Conservation (phyloP, 2,113 vertebrate species). For the Saccopteryx leptura region DNA sequence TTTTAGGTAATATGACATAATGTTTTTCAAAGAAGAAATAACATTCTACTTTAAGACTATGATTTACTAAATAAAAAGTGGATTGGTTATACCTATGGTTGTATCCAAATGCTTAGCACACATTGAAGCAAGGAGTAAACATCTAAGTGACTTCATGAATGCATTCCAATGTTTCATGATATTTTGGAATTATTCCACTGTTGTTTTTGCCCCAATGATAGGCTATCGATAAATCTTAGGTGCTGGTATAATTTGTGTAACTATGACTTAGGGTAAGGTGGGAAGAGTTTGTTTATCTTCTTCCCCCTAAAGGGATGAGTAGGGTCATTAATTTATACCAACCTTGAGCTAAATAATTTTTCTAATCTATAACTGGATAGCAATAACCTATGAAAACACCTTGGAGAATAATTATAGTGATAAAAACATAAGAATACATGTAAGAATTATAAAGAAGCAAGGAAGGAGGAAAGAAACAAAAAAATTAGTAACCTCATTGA, state of each 20-base stretch:
- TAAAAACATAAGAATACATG: background rate
- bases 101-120: background rate
- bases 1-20: slow-evolving; percentile 33
- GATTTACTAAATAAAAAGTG: slow-evolving; percentile 32
- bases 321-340: background rate
- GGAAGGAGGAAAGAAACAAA: background rate
- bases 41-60: background rate
- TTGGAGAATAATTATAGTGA: slow-evolving; percentile 2
- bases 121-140: background rate
- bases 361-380: background rate
- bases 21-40: background rate
- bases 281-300: background rate
- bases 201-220: slow-evolving; percentile 36
- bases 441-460: background rate
- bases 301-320: background rate
- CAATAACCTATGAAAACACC: background rate
- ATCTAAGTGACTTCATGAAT: slow-evolving; percentile 44
- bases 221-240: background rate
- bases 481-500: slow-evolving; percentile 6
- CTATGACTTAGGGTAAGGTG: background rate
- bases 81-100: slow-evolving; percentile 46
- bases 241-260: background rate
- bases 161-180: background rate
- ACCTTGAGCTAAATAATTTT: background rate
- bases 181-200: slow-evolving; percentile 49